These are phyloP conservation scores for Manacus vitellinus DNA, from an alignment of 2,113 vertebrate species.

Conservation along the genomic window DNA sequence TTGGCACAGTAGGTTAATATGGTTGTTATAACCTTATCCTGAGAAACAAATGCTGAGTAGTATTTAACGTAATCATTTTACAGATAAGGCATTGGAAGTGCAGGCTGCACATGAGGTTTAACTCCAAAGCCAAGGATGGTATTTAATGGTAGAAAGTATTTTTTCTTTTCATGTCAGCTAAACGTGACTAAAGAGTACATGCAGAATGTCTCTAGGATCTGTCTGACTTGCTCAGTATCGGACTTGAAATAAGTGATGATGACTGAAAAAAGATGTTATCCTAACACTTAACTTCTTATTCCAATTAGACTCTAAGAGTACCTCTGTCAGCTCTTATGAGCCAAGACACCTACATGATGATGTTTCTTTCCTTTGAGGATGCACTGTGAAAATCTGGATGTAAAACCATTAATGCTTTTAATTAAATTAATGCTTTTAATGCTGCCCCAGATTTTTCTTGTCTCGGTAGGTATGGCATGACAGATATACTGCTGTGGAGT, in stretches of 20 bases:
- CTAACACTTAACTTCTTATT: not conserved
- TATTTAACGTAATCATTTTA: not conserved
- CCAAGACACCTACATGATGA: not conserved
- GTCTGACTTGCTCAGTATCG: not conserved
- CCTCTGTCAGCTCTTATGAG: not conserved
- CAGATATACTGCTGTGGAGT: not conserved
- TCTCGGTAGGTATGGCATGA: not conserved
- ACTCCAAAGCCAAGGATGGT: not conserved
- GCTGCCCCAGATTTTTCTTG: not conserved
- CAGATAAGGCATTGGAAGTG: not conserved
- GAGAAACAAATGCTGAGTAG: not conserved
- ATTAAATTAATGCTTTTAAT: not conserved
- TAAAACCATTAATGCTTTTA: not conserved
- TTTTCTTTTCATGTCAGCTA: not conserved
- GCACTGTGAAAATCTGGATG: not conserved
- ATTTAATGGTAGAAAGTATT: not conserved
- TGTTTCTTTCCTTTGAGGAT: not conserved
- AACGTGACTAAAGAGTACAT: not conserved
- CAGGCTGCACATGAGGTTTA: not conserved
- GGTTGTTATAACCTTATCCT: not conserved
- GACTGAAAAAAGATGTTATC: not conserved
- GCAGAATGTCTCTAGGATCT: not conserved
- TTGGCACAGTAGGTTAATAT: not conserved
- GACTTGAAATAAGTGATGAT: not conserved
- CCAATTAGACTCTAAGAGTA: not conserved